These are phyloP conservation scores for Phortica variegata DNA, from an alignment of 1,140 invertebrate species.

Conservation along the genomic window DNA sequence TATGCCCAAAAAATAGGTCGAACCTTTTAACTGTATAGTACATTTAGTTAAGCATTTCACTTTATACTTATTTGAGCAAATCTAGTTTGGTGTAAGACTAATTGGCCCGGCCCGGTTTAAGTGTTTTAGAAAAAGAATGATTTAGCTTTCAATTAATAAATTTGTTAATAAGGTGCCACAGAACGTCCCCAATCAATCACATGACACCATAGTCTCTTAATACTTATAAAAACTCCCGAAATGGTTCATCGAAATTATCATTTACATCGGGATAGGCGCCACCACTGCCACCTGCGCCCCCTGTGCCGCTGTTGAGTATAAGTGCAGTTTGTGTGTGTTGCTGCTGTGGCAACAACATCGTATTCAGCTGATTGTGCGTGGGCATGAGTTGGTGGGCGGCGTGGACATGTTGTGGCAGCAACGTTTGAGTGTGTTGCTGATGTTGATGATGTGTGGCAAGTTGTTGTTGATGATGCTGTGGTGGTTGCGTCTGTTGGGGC, in stretches of 20 bases:
- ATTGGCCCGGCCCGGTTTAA: no score
- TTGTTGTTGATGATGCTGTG: constrained; percentile 15
- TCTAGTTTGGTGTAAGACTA: no score
- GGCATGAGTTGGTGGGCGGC: constrained; percentile 8
- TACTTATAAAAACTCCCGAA: constrained; percentile 41
- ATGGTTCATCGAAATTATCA: constrained; percentile 52
- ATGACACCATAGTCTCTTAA: no score
- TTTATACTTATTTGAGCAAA: no score
- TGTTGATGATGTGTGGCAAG: constrained; percentile 21
- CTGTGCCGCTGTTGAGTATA: constrained; percentile 34
- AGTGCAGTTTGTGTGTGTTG: constrained; percentile 31
- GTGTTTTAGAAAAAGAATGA: no score
- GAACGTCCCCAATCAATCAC: no score
- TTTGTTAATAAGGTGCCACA: no score
- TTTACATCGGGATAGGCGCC: constrained; percentile 37
- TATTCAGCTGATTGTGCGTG: constrained; percentile 30
- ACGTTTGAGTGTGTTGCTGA: constrained; percentile 11
- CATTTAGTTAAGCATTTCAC: no score
- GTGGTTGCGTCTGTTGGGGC: constrained; percentile 21
- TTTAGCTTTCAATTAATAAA: no score
- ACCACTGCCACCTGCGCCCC: constrained; percentile 12
- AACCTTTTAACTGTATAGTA: no score
- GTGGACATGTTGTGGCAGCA: constrained; percentile 21
- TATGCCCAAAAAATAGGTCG: no score
- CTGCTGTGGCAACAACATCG: constrained; percentile 33